A percentile compares a stretch with the other conserved stretches of the same genome.
Evolutionary conservation across 2,888 invertebrate genomes (phyloP).

Genomic region (Chymomyza fuscimana): DNA sequence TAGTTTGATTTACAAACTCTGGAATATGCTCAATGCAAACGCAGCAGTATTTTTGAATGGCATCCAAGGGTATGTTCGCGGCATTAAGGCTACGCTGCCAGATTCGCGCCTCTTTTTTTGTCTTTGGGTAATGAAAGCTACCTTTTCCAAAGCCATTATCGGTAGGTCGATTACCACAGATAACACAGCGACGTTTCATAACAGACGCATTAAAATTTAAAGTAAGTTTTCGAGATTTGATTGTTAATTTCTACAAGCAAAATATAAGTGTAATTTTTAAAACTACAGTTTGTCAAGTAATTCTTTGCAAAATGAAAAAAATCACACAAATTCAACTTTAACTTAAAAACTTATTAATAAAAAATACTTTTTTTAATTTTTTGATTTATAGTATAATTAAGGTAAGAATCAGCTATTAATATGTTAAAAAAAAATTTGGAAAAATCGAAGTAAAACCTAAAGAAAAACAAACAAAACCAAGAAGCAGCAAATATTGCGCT

Average conservation of each 20-base stretch:
- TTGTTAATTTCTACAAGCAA: background rate
- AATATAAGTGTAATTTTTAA: background rate
- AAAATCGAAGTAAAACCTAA: background rate
- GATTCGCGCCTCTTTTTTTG: conserved; percentile 51
- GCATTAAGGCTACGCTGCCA: conserved; percentile 61
- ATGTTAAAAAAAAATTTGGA: no score
- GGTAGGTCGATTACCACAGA: conserved; percentile 50
- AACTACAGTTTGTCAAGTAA: no score
- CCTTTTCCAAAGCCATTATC: conserved; percentile 22
- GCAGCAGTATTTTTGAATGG: conserved; percentile 47
- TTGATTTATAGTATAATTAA: no score
- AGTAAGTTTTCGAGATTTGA: background rate
- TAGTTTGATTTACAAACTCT: conserved; percentile 41
- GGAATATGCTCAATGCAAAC: conserved; percentile 62
- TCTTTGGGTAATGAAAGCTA: conserved; percentile 49
- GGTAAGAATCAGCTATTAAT: no score
- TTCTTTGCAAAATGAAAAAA: no score
- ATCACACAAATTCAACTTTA: no score
- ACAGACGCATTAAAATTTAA: background rate
- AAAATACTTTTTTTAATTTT: no score
- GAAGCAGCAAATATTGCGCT: no score
- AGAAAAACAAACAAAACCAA: no score
- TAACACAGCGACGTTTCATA: conserved; percentile 55
- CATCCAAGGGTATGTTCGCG: conserved; percentile 29
- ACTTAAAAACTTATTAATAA: no score